Conservation (phyloP, 2,797 vertebrate genomes). For the Poeciliopsis paucimaculata region DNA sequence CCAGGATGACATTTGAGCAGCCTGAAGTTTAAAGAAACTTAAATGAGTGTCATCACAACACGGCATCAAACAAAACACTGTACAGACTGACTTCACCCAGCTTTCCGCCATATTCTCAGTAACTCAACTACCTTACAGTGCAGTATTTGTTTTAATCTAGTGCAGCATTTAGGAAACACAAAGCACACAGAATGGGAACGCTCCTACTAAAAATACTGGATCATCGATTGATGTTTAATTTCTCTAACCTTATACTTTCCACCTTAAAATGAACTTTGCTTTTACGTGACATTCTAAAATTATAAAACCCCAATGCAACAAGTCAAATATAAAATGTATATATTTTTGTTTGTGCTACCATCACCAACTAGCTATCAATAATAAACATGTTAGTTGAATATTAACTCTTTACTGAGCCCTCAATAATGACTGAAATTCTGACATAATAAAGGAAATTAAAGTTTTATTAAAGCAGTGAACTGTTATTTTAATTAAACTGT, state of each 20-base stretch:
- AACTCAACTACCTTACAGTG: conserved; percentile 14
- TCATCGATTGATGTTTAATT: background rate
- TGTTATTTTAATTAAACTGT: background rate
- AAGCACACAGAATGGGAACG: background rate
- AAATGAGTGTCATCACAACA: conserved; percentile 14
- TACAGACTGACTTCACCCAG: conserved; percentile 14
- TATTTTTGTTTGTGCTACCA: background rate
- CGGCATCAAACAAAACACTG: conserved; percentile 12
- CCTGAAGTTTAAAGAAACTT: conserved; percentile 26
- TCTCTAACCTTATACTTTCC: background rate
- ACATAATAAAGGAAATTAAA: background rate
- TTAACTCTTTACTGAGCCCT: background rate
- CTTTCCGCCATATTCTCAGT: conserved; percentile 19
- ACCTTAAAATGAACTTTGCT: background rate
- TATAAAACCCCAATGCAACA: background rate
- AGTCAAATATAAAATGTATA: background rate
- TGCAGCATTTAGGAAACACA: background rate
- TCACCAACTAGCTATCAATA: background rate
- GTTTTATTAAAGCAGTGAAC: background rate
- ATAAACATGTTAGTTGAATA: background rate
- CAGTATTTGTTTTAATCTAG: conserved; percentile 5
- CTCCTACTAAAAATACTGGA: background rate
- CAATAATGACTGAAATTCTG: background rate
- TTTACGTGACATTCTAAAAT: background rate
- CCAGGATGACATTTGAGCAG: conserved; percentile 16